A percentile compares a stretch with the other conserved stretches of the same genome.
Conservation (phyloP, 2,113 vertebrate species). For the Halcyon senegalensis region DNA sequence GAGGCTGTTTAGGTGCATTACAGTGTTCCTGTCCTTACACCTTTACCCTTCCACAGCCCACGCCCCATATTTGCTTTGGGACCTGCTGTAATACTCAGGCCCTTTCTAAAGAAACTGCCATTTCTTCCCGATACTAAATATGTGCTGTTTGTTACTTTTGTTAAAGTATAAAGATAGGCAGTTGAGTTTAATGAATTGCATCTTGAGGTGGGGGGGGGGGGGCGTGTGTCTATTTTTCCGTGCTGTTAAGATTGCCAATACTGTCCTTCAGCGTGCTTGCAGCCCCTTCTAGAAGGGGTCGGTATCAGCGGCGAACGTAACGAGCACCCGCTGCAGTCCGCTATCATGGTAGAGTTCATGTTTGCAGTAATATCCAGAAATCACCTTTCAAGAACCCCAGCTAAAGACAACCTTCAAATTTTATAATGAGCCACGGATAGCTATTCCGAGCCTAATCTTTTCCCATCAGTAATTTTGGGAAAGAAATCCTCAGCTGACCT, state of each 20-base stretch:
- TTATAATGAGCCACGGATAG: not conserved
- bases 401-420: not conserved
- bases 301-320: not conserved
- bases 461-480: not conserved
- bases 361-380: not conserved
- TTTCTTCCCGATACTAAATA: not conserved
- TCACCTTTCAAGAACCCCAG: not conserved
- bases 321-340: not conserved
- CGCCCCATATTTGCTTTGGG: not conserved
- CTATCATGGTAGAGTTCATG: not conserved
- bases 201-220: not conserved
- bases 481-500: not conserved
- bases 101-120: not conserved
- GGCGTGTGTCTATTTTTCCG: not conserved
- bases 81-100: not conserved
- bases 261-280: not conserved
- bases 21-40: not conserved
- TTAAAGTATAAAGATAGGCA: not conserved
- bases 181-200: not conserved
- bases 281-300: not conserved
- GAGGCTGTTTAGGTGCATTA: not conserved
- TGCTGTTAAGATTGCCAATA: not conserved
- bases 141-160: not conserved
- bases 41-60: not conserved
- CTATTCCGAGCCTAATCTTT: not conserved